Base-by-base conservation (phyloP, 1,140 invertebrate species). In the Drosophila nasuta region DNA sequence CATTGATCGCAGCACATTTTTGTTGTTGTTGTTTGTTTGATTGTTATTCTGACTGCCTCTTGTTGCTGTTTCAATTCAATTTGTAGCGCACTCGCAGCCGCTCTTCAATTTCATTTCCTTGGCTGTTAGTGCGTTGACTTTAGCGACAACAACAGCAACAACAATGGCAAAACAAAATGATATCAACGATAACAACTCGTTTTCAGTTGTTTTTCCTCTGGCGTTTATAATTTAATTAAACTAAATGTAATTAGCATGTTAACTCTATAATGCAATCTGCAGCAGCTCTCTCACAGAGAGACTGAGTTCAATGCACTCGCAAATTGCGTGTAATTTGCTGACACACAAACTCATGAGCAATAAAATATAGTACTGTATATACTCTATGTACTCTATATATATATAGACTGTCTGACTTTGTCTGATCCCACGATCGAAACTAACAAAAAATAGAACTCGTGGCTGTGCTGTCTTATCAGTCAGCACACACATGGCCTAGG, bases 181-280 rank as follows among this genome's bases (percentile, higher is more conserved):
- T 28, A 59, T 17, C 20, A 63, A 62, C 17, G n/a, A 52, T 38
- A 74, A 54, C 65, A 60, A 75, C 58, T 56, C 38, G 63, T 73
- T 73, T 73, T 60, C 30, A 68, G 63, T 68, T 60, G 54, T 43
- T 58, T 33, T 66, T 66, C 35, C 20, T 25, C 28, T 17, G 30
- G 10, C 25, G 66, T 58, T 76, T 48, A 63, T 88, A 82, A 82
- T 87, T 88, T 72, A 88, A 87, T 88, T 88, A 80, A 88, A 87
- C 80, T 87, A 87, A 87, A 87, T 82, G 88, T 83, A 80, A 87
- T 87, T 87, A 83, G 69, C 83, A 88, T 87, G 80, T 57, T 77
- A 88, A 83, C 72, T 75, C 69, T 75, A 76, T 79, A 87, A 73
- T 86, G 73, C 86, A 87, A 82, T 69, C 83, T 87, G 79, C 75